A percentile compares a stretch with the other conserved stretches of the same genome.
phyloP scores from a whole-genome alignment of 2,797 vertebrate genomes.

The Microhierax caerulescens region DNA sequence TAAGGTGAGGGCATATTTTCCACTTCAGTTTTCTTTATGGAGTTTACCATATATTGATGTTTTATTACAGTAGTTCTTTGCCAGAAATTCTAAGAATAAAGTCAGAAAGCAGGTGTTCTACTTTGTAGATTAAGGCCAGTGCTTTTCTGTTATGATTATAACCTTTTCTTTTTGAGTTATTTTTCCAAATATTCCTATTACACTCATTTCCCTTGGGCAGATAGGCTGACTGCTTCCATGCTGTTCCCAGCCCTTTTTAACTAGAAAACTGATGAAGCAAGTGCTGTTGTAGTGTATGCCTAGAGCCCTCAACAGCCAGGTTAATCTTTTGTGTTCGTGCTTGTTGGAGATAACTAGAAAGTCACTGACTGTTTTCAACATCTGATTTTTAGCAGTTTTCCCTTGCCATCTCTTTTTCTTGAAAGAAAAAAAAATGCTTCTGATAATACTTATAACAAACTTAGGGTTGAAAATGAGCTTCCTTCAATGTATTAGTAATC shows the following conservation, averaged over 20 bases:
- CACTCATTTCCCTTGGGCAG: not conserved
- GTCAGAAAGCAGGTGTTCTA: not conserved
- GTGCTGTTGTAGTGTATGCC: not conserved
- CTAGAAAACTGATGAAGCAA: not conserved
- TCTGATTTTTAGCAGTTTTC: not conserved
- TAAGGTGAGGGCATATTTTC: conserved; percentile 33
- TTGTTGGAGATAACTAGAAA: not conserved
- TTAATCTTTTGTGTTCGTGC: not conserved
- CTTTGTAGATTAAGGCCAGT: not conserved
- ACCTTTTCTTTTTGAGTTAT: not conserved
- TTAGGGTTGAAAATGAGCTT: not conserved
- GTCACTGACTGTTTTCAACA: not conserved
- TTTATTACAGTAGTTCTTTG: not conserved
- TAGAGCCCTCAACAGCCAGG: not conserved
- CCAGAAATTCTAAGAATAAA: not conserved
- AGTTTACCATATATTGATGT: not conserved
- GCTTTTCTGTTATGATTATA: not conserved
- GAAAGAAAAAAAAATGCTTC: not conserved
- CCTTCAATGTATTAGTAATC: not conserved
- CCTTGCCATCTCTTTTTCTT: not conserved
- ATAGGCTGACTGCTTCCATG: not conserved
- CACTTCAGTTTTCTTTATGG: not conserved
- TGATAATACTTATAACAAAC: not conserved
- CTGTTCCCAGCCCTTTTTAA: not conserved
- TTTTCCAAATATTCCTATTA: not conserved